Conservation (phyloP, 1,140 invertebrate genomes). For the Aphis gossypii region DNA sequence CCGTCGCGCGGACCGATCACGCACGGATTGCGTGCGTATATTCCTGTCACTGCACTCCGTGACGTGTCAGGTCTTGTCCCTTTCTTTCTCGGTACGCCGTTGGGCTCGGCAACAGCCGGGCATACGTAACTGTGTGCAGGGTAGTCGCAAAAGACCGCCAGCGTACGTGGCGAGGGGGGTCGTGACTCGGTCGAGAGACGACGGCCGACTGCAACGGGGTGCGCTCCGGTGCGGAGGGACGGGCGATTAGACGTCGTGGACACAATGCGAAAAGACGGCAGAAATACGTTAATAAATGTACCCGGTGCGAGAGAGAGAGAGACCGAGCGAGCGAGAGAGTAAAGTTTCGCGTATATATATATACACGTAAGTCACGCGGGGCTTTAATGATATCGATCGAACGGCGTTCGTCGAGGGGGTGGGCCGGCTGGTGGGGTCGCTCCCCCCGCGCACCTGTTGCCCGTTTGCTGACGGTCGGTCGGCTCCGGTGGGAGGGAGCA, state of each 20-base stretch:
- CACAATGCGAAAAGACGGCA: not conserved
- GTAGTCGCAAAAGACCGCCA: not conserved
- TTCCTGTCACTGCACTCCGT: not conserved
- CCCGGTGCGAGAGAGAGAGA: not conserved
- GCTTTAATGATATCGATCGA: slow-evolving; percentile 34
- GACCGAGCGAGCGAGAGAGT: not conserved
- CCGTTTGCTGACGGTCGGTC: not conserved
- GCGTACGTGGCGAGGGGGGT: not conserved
- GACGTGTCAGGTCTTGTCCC: not conserved
- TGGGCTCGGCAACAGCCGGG: not conserved
- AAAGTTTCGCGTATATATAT: not conserved
- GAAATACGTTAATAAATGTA: slow-evolving; percentile 10
- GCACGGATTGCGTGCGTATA: not conserved
- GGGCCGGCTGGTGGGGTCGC: not conserved
- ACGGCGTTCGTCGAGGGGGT: not conserved
- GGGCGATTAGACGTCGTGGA: not conserved
- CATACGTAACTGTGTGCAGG: not conserved
- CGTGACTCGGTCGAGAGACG: not conserved
- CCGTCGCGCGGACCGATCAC: not conserved
- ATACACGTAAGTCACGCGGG: slow-evolving; percentile 17
- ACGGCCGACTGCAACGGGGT: no score
- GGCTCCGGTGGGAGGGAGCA: not conserved
- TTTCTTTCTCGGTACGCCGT: not conserved
- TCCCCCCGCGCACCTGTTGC: slow-evolving; percentile 45
- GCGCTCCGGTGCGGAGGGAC: not conserved